These are phyloP conservation scores for Gerris buenoi DNA, from an alignment of 1,140 invertebrate genomes.

Conservation along the genomic window DNA sequence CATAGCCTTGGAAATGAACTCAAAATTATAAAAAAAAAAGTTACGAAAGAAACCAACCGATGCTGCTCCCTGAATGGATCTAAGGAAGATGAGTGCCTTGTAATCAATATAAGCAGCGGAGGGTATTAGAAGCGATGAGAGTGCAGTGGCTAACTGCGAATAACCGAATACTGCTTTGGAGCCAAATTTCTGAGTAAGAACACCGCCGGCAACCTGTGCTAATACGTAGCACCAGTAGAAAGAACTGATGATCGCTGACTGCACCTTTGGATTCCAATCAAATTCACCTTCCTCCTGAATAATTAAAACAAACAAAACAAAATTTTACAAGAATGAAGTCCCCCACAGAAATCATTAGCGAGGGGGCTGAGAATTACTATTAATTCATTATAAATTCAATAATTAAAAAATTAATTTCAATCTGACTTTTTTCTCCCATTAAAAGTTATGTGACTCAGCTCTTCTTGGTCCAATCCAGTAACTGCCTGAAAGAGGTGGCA, in stretches of 20 bases:
- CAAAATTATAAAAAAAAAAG: too few relatives aligned
- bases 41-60: conserved; percentile 33
- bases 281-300: conserved; percentile 36
- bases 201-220: conserved; percentile 50
- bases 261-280: conserved; percentile 41
- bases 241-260: conserved; percentile 45
- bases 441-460: too few relatives aligned
- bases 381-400: too few relatives aligned
- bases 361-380: too few relatives aligned
- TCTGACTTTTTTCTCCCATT: too few relatives aligned
- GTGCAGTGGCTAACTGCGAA: conserved; percentile 48
- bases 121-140: conserved; percentile 50
- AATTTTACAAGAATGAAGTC: too few relatives aligned
- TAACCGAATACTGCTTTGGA: conserved; percentile 61
- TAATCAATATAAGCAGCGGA: conserved; percentile 44
- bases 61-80: conserved; percentile 50
- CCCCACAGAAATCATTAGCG: too few relatives aligned
- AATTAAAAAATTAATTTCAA: too few relatives aligned
- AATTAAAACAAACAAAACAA: conserved; percentile 7
- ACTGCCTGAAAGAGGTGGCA: too few relatives aligned
- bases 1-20: background rate
- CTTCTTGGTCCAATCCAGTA: too few relatives aligned
- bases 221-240: conserved; percentile 60
- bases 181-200: conserved; percentile 62
- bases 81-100: conserved; percentile 39